Base-by-base conservation (phyloP, 1,140 invertebrate species). In the Philopotamus ludificatus region DNA sequence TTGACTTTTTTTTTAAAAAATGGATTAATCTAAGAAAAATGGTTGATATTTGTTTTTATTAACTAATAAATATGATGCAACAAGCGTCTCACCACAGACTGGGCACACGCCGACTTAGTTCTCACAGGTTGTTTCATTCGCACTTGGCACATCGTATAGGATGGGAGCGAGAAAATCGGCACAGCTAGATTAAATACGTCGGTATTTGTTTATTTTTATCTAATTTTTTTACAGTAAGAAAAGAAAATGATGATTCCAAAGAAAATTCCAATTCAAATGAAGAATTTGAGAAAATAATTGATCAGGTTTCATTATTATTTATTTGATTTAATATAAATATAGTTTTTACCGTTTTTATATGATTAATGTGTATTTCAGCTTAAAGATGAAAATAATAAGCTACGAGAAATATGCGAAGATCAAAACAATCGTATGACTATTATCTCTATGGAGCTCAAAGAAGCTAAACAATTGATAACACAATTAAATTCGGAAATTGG, bases 401-500 rank as follows among this genome's bases (percentile, higher is more conserved):
- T 70, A 16, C 63, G 64, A 50, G 9, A 16, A 12, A 28, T 63
- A 2, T 58, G 60, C 20, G 55, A 60, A 42, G 68, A 70, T n/a
- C 61, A 59, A 60, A 51, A 49, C 16, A 42, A 49, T 18, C 22
- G 64, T 21, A 26, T 70, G 8, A 53, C 47, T 15, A 22, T 22
- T 26, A 20, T 70, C 20, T 42, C 39, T 18, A 44, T 26, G 1
- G 64, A 70, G 15, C 21, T 70, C n/a, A 61, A 70, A 61, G 64
- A 70, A 61, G 47, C 54, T 1, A 63, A 47, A 55, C 49, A 47
- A 28, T 21, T 60, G 15, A 61, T 63, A 4, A 60, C 23, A 10
- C 54, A 70, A 26, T 44, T 70, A 1, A 66, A 66, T 34, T 42
- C 62, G 15, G 64, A 70, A 70, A 62, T 64, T 22, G 60, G 67